phyloP scores from a whole-genome alignment of 2,888 invertebrate genomes.

The Nyleta sp. region DNA sequence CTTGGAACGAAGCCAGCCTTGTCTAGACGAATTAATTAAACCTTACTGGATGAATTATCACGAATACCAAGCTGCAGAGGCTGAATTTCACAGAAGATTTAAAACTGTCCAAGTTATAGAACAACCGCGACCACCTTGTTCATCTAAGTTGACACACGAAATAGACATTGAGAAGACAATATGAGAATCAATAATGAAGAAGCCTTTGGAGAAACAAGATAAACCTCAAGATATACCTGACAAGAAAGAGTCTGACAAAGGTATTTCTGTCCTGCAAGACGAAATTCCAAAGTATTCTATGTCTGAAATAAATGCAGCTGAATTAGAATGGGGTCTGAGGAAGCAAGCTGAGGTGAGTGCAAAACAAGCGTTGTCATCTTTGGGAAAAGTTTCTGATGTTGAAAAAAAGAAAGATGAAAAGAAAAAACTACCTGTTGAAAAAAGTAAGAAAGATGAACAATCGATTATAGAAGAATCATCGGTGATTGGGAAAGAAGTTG shows the following conservation, averaged over 20 bases:
- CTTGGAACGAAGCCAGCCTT: not conserved
- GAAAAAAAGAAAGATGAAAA: slow-evolving; percentile 17
- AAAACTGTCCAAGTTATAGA: slow-evolving; percentile 72
- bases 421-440: not conserved
- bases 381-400: not conserved
- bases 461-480: not conserved
- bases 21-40: slow-evolving; percentile 70
- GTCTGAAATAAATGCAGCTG: slow-evolving; percentile 42
- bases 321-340: slow-evolving; percentile 48
- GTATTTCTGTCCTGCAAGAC: slow-evolving; percentile 7
- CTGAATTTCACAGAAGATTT: slow-evolving; percentile 72
- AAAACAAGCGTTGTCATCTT: slow-evolving; percentile 10
- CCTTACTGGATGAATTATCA: slow-evolving; percentile 76
- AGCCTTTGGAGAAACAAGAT: not conserved
- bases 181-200: slow-evolving; percentile 74
- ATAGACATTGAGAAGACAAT: slow-evolving; percentile 74
- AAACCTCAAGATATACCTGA: slow-evolving; percentile 21
- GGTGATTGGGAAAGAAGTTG: not conserved
- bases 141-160: slow-evolving; percentile 53
- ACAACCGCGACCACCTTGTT: slow-evolving; percentile 66
- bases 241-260: slow-evolving; percentile 34
- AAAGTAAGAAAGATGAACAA: slow-evolving; percentile 13
- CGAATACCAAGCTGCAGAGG: slow-evolving; percentile 73
- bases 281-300: slow-evolving; percentile 34
- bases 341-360: slow-evolving; percentile 37